Percentiles rank a stretch among this genome's conserved stretches.
phyloP scores from a whole-genome alignment of 1,140 invertebrate genomes.

The Harlomillsia oculata region DNA sequence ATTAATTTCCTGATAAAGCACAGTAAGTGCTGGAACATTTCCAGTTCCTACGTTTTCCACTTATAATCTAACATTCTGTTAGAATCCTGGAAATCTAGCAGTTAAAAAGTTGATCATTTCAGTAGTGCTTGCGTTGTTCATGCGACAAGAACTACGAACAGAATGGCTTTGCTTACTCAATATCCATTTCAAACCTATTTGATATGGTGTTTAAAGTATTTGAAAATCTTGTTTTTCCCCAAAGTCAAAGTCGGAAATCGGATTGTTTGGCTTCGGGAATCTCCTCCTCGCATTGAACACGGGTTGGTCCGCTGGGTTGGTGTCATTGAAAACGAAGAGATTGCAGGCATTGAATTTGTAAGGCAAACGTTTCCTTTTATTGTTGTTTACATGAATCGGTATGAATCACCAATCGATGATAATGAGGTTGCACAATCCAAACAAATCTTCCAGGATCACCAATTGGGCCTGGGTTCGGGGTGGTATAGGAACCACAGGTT shows the following conservation, averaged over 20 bases:
- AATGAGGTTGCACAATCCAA: too few relatives aligned
- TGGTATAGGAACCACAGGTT: constrained; percentile 42
- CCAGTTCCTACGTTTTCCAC: too few relatives aligned
- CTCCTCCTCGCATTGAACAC: constrained; percentile 32
- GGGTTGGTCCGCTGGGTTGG: constrained; percentile 50
- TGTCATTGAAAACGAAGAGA: constrained; percentile 31
- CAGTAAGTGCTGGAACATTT: too few relatives aligned
- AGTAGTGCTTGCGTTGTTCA: too few relatives aligned
- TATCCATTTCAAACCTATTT: not conserved
- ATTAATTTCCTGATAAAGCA: too few relatives aligned
- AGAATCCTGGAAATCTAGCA: too few relatives aligned
- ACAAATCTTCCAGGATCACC: constrained; percentile 37
- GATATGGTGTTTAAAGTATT: too few relatives aligned
- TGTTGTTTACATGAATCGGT: too few relatives aligned
- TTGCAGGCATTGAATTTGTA: constrained; percentile 51
- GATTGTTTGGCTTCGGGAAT: constrained; percentile 47
- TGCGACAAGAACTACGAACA: not conserved
- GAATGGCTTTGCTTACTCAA: not conserved
- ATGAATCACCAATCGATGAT: too few relatives aligned
- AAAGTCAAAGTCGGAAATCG: constrained; percentile 42
- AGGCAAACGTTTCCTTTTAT: too few relatives aligned
- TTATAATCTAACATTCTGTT: too few relatives aligned
- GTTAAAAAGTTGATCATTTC: too few relatives aligned
- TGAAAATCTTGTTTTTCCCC: not conserved
- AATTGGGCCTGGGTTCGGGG: constrained; percentile 35